These are phyloP conservation scores for Rhadinocentrus ornatus DNA, from an alignment of 2,797 vertebrate species.

Conservation along the genomic window DNA sequence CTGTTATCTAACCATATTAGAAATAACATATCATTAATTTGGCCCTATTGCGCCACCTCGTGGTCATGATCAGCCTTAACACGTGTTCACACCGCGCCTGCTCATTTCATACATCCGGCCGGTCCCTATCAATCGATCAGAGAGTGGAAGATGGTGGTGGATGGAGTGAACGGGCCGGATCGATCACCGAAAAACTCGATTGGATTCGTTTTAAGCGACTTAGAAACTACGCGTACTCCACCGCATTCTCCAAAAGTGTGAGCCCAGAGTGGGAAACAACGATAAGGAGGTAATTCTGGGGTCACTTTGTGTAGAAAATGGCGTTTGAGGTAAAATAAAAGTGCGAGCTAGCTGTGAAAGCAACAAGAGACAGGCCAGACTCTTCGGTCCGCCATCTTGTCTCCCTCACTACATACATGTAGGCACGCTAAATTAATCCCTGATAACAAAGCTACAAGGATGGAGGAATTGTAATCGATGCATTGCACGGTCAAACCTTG, in stretches of 20 bases:
- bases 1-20: neutral
- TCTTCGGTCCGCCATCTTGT: conserved; percentile 77
- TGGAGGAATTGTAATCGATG: conserved; percentile 86
- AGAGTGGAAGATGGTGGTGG: conserved; percentile 86
- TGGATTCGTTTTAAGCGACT: conserved; percentile 58
- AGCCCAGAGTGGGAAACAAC: neutral
- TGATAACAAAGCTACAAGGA: conserved; percentile 79
- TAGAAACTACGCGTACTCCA: conserved; percentile 22
- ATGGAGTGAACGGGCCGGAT: conserved; percentile 71
- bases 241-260: neutral
- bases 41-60: conserved; percentile 44
- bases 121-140: conserved; percentile 89
- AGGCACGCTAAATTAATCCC: conserved; percentile 88
- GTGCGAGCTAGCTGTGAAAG: conserved; percentile 42
- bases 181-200: conserved; percentile 89
- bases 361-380: conserved; percentile 45
- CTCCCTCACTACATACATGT: conserved; percentile 38
- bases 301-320: conserved; percentile 34
- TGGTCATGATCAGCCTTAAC: conserved; percentile 4
- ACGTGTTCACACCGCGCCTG: conserved; percentile 56
- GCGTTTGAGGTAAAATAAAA: neutral
- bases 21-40: neutral
- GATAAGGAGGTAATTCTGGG: conserved; percentile 45
- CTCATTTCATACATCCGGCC: conserved; percentile 53
- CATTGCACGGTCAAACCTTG: conserved; percentile 74